Evolutionary conservation across 2,797 vertebrate genomes (phyloP).

Genomic region (Nyctalus aviator): DNA sequence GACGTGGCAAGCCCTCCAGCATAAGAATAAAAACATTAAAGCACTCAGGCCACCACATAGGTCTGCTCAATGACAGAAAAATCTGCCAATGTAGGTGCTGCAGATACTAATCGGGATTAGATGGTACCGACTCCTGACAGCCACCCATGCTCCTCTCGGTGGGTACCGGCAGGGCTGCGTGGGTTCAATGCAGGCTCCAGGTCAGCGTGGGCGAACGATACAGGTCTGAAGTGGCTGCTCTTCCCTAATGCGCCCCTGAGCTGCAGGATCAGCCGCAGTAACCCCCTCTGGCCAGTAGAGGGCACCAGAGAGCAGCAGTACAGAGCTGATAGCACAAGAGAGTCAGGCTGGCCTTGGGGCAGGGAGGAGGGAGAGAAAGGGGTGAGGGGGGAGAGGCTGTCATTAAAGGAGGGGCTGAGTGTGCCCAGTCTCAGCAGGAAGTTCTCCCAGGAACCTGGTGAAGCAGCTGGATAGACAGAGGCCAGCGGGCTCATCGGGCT

Average conservation of each 20-base stretch:
- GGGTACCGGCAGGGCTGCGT: rapidly evolving
- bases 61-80: neutral
- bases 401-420: neutral
- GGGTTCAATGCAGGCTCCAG: neutral
- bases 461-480: neutral
- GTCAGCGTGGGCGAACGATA: neutral
- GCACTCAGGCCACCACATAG: too few relatives aligned
- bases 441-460: neutral
- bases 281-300: neutral
- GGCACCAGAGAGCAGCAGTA: neutral
- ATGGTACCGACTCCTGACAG: neutral
- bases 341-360: too few relatives aligned
- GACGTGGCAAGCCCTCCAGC: neutral
- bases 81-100: rapidly evolving
- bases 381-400: neutral
- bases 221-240: neutral
- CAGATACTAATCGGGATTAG: rapidly evolving
- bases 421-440: neutral
- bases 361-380: too few relatives aligned
- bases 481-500: rapidly evolving
- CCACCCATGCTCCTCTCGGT: rapidly evolving
- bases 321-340: rapidly evolving
- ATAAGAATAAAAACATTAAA: neutral
- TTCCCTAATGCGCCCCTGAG: rapidly evolving
- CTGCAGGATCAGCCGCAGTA: neutral